phyloP scores from a whole-genome alignment of 2,888 invertebrate genomes.

The Colostygia pectinataria region DNA sequence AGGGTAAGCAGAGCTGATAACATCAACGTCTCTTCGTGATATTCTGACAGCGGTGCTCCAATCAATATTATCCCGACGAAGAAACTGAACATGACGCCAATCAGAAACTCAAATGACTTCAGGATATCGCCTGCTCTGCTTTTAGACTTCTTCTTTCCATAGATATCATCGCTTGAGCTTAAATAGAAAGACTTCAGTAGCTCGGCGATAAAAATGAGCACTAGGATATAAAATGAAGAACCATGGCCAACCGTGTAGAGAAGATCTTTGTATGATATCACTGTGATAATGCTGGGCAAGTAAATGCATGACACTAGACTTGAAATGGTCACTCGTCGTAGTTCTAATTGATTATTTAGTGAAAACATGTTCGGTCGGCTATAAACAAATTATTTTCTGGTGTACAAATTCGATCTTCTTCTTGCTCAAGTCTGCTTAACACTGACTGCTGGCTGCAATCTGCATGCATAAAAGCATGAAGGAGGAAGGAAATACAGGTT shows the following conservation, averaged over 20 bases:
- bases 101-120: slow-evolving; percentile 72
- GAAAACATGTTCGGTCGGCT: slow-evolving; percentile 65
- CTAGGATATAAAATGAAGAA: slow-evolving; percentile 70
- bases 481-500: too few species aligned
- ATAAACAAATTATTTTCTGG: too few species aligned
- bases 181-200: slow-evolving; percentile 79
- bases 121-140: slow-evolving; percentile 74
- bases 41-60: slow-evolving; percentile 85
- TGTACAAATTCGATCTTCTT: too few species aligned
- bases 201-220: slow-evolving; percentile 77
- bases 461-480: too few species aligned
- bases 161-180: slow-evolving; percentile 56
- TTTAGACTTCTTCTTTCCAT: slow-evolving; percentile 62
- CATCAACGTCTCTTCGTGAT: slow-evolving; percentile 87
- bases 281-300: slow-evolving; percentile 81
- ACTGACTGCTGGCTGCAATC: too few species aligned
- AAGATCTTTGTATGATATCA: slow-evolving; percentile 81
- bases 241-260: slow-evolving; percentile 84
- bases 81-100: slow-evolving; percentile 76
- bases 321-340: slow-evolving; percentile 71
- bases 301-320: slow-evolving; percentile 85
- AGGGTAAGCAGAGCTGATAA: slow-evolving; percentile 84
- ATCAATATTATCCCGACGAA: slow-evolving; percentile 85
- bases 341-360: slow-evolving; percentile 64
- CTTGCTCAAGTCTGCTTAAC: too few species aligned